Base-by-base conservation (phyloP, 2,888 invertebrate species). In the Sericinus montela region DNA sequence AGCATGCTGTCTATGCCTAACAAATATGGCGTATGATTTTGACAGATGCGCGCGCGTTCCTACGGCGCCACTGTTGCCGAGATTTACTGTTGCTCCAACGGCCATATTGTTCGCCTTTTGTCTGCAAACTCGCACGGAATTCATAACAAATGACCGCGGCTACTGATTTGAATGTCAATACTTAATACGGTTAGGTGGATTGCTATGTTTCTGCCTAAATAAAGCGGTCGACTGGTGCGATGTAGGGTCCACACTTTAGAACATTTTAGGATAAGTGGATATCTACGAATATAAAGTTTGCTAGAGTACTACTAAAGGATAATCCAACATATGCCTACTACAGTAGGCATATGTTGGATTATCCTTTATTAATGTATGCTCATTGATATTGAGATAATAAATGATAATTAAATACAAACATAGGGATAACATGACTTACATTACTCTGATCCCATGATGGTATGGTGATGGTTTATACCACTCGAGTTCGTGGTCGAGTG, bases 161-260 rank as follows among this genome's bases (percentile, higher is more conserved):
- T 86, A 83, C 86, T 85, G 83, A 87, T 87, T 87, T 84, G 73
- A 84, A 87, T 87, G 78, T 85, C 77, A 85, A 87, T 82, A 70
- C 72, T 70, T 76, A 81, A 80, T 81, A 83, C 84, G 80, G 85
- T 83, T 76, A 80, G 59, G 62, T 52, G 61, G 71, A 66, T 76
- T 71, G 73, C 70, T 70, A 78, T 86, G 84, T 85, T 78, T 80
- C 74, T 80, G 79, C 73, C 70, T 75, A 81, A 77, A 74, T 75
- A 78, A 69, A 45, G 62, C 62, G 53, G 54, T 50, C 37, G 45
- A 44, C 52, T 53, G 51, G 56, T 52, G 54, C 58, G 54, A 55
- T 61, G 59, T 58, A 41, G 47, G 19, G 35, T 45, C n/a, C 32
- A 19, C 13, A 35, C 10, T 15, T 16, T 3, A 9, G 13, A 34